Base-by-base conservation (phyloP, 2,888 invertebrate genomes). In the Pammene aurita region DNA sequence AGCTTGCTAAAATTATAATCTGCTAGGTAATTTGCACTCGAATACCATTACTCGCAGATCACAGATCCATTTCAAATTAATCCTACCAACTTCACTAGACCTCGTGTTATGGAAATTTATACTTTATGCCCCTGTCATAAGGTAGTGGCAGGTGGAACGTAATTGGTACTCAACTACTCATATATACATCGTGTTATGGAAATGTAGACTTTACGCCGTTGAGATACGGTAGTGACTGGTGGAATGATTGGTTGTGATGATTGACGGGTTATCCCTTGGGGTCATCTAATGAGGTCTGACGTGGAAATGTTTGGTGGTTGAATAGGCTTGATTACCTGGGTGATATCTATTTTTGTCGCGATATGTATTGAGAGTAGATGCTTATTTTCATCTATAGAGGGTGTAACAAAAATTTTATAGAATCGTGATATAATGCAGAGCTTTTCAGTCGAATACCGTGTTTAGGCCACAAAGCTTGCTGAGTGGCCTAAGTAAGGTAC, bases 31-130 rank as follows among this genome's bases (percentile, higher is more conserved):
- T 68, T 68, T 64, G 68, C 68, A 64, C 68, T 58, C 54, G 14
- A 64, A 62, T 56, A 42, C 58, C 63, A 54, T 64, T 64, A 58
- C 54, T 14, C 38, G 42, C 64, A 68, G 64, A 64, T 68, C 68
- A 41, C 64, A 58, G 44, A 68, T 68, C 68, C 64, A 64, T 64
- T 68, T 58, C 46, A 14, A 68, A 64, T 58, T 68, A 68, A 50
- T 9, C 52, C 1, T 4, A 7, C 68, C 44, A 58, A 11, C 18
- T n/a, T 57, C 35, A 48, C 14, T 6, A 14, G 46, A 46, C 46
- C 46, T 14, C 14, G 6, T 7, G 46, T 46, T 46, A 9, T 46
- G 10, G 16, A 14, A 48, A 48, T 10, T 10, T 16, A 16, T 0
- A 48, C 16, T 16, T 16, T 48, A 48, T 16, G 0, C 9, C 16